Conservation (phyloP, 2,113 vertebrate genomes). For the Catagonus wagneri region DNA sequence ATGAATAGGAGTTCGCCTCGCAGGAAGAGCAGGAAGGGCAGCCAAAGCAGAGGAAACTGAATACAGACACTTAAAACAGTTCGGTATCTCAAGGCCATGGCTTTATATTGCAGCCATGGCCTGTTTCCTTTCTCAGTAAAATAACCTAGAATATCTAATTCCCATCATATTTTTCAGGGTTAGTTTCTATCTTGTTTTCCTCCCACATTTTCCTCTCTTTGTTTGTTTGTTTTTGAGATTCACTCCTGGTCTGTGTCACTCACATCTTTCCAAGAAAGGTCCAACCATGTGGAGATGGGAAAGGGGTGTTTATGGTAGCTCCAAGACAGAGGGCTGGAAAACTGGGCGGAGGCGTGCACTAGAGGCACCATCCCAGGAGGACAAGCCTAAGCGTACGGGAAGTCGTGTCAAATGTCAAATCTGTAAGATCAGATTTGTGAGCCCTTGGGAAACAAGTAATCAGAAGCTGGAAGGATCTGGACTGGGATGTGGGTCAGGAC, state of each 20-base stretch:
- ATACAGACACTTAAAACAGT: neutral
- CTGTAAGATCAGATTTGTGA: slow-evolving; percentile 5
- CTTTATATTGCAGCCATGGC: neutral
- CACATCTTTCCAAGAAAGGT: neutral
- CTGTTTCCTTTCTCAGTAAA: neutral
- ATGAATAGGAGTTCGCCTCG: slow-evolving; percentile 50
- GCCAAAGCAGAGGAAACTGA: neutral
- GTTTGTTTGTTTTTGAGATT: slow-evolving; percentile 48
- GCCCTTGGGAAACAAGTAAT: neutral
- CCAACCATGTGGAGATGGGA: neutral
- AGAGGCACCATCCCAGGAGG: neutral
- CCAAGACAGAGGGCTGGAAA: neutral
- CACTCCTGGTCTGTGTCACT: neutral
- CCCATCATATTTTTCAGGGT: neutral
- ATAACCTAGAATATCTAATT: slow-evolving; percentile 20
- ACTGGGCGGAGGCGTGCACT: neutral
- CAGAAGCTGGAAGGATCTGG: slow-evolving; percentile 19
- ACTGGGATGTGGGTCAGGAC: slow-evolving; percentile 7
- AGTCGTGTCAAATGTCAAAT: neutral
- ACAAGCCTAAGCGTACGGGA: neutral
- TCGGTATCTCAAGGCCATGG: neutral
- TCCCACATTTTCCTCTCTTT: neutral
- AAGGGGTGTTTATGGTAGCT: neutral
- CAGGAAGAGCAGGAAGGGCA: neutral
- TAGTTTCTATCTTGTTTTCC: neutral